A percentile compares a stretch with the other conserved stretches of the same genome.
These are phyloP conservation scores for Chirona hameri DNA, from an alignment of 2,888 invertebrate species.

Conservation along the genomic window DNA sequence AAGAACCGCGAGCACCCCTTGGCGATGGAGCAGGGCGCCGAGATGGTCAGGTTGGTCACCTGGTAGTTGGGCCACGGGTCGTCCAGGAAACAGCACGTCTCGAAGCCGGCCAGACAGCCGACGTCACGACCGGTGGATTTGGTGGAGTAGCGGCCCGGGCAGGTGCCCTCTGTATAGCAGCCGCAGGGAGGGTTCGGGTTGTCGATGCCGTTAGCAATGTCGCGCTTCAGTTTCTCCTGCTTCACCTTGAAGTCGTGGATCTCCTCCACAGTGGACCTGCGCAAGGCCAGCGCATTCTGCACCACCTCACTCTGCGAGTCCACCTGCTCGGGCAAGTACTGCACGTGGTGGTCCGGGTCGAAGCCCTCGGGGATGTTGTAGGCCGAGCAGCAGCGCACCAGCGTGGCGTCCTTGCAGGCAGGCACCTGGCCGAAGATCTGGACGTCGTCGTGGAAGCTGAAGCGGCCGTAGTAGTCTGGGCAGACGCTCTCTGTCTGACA, in stretches of 20 bases:
- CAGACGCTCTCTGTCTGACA: not conserved
- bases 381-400: slow-evolving; percentile 14
- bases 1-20: not conserved
- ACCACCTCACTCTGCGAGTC: not conserved
- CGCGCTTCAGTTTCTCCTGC: slow-evolving; percentile 23
- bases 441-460: slow-evolving; percentile 1
- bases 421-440: slow-evolving; percentile 9
- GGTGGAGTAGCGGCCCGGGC: not conserved
- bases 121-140: slow-evolving; percentile 2
- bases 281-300: not conserved
- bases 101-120: slow-evolving; percentile 6
- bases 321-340: not conserved
- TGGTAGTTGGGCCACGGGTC: slow-evolving; percentile 28
- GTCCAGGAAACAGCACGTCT: slow-evolving; percentile 24
- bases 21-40: not conserved
- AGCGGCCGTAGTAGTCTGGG: not conserved
- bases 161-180: not conserved
- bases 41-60: slow-evolving; percentile 26
- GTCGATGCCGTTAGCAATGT: not conserved
- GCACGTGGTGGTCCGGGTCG: not conserved
- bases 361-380: slow-evolving; percentile 11
- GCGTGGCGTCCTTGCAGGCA: not conserved
- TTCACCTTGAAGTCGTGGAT: not conserved
- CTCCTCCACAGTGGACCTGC: not conserved
- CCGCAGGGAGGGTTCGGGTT: slow-evolving; percentile 27